Conservation (phyloP, 2,888 invertebrate genomes). For the Branchinecta sandiegonensis region DNA sequence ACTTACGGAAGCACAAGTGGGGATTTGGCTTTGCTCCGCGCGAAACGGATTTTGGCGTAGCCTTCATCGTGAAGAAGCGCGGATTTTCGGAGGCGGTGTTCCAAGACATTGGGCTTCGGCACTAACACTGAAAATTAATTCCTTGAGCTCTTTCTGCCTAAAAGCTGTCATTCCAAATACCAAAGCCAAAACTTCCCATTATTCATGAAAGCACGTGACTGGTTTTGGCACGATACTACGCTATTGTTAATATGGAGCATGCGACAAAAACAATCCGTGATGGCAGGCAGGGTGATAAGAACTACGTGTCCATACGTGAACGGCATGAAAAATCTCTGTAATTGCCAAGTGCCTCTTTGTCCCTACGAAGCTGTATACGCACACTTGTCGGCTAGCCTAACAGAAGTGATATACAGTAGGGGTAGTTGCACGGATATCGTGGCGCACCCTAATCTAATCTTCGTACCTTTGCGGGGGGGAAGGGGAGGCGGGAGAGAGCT, state of each 20-base stretch:
- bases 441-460: no score
- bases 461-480: no score
- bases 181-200: slow-evolving; percentile 20
- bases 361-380: no score
- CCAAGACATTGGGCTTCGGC: slow-evolving; percentile 54
- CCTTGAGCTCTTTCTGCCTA: not conserved
- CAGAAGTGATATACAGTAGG: no score
- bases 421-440: no score
- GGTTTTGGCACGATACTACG: not conserved
- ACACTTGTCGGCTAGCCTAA: no score
- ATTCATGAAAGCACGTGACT: slow-evolving; percentile 17
- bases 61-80: slow-evolving; percentile 70
- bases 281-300: no score
- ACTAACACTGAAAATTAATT: slow-evolving; percentile 47
- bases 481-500: no score
- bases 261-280: no score
- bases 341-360: no score
- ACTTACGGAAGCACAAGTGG: slow-evolving; percentile 41
- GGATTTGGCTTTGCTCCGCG: slow-evolving; percentile 29
- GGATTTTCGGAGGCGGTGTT: slow-evolving; percentile 51
- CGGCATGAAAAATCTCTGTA: no score
- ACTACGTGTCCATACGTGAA: no score
- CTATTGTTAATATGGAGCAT: not conserved
- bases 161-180: slow-evolving; percentile 22
- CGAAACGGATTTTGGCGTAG: slow-evolving; percentile 46